phyloP scores from a whole-genome alignment of 2,797 vertebrate species.

The Adrianichthys oophorus region DNA sequence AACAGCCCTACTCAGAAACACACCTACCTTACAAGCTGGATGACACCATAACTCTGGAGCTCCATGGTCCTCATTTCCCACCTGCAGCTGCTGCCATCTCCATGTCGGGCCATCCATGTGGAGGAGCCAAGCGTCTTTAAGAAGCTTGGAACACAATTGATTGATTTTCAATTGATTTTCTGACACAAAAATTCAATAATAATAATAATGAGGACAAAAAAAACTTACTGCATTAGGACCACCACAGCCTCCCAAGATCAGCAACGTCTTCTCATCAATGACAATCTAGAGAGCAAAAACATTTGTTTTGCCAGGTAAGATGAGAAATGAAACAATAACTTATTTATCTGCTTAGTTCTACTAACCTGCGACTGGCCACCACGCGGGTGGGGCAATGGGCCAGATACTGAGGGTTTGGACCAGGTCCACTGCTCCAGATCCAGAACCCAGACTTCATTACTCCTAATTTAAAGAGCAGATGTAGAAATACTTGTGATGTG shows the following conservation, averaged over 20 bases:
- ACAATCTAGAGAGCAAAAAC: conserved; percentile 83
- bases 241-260: conserved; percentile 95
- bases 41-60: conserved; percentile 98
- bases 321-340: not conserved
- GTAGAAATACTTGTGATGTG: not conserved
- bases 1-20: not conserved
- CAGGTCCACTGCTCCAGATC: conserved; percentile 98
- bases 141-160: conserved; percentile 79
- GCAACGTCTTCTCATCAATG: conserved; percentile 89
- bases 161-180: not conserved
- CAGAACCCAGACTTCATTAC: conserved; percentile 96
- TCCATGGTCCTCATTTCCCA: conserved; percentile 95
- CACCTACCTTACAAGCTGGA: conserved; percentile 90
- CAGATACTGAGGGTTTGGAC: conserved; percentile 90
- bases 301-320: not conserved
- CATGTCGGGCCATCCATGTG: conserved; percentile 86
- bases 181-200: not conserved
- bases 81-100: conserved; percentile 95
- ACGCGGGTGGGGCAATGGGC: conserved; percentile 89
- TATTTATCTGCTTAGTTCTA: not conserved
- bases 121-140: conserved; percentile 96
- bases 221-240: conserved; percentile 95
- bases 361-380: conserved; percentile 96
- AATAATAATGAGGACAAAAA: not conserved
- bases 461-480: conserved; percentile 76